These are phyloP conservation scores for Clarias pachynema DNA, from an alignment of 2,797 vertebrate genomes.

Conservation along the genomic window DNA sequence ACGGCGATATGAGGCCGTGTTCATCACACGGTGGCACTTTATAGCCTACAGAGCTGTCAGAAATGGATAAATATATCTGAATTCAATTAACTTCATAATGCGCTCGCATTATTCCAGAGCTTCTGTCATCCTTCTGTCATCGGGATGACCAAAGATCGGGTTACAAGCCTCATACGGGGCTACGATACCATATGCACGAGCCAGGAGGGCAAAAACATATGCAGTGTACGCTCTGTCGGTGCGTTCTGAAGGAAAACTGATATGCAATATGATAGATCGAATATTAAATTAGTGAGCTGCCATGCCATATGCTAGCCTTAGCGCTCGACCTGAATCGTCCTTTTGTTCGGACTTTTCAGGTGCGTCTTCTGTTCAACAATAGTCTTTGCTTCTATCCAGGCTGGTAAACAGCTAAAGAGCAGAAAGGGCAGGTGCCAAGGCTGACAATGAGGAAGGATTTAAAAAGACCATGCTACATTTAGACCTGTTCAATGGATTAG, in stretches of 20 bases:
- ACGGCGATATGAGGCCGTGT: slow-evolving; percentile 1
- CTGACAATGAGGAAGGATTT: slow-evolving; percentile 20
- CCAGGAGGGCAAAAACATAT: slow-evolving; percentile 65
- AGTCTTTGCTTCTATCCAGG: slow-evolving; percentile 65
- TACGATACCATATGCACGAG: slow-evolving; percentile 51
- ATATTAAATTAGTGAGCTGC: slow-evolving; percentile 75
- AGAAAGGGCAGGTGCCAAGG: slow-evolving; percentile 70
- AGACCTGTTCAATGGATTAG: background rate
- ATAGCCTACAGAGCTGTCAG: slow-evolving; percentile 18
- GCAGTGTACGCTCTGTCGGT: slow-evolving; percentile 70
- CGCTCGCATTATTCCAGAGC: slow-evolving; percentile 39
- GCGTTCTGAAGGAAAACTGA: slow-evolving; percentile 65
- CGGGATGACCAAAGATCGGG: slow-evolving; percentile 51
- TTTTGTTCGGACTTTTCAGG: slow-evolving; percentile 61
- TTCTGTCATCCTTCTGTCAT: slow-evolving; percentile 50
- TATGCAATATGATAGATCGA: slow-evolving; percentile 69
- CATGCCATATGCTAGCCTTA: slow-evolving; percentile 75
- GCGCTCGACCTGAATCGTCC: slow-evolving; percentile 65
- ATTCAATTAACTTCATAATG: slow-evolving; percentile 24
- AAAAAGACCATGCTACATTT: slow-evolving; percentile 16
- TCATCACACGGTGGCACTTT: slow-evolving; percentile 6
- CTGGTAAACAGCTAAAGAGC: slow-evolving; percentile 57
- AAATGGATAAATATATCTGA: slow-evolving; percentile 32
- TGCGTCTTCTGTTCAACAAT: slow-evolving; percentile 61
- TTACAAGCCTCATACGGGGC: slow-evolving; percentile 32